Conservation (phyloP, 2,113 vertebrate genomes). For the Rhipidura dahli region DNA sequence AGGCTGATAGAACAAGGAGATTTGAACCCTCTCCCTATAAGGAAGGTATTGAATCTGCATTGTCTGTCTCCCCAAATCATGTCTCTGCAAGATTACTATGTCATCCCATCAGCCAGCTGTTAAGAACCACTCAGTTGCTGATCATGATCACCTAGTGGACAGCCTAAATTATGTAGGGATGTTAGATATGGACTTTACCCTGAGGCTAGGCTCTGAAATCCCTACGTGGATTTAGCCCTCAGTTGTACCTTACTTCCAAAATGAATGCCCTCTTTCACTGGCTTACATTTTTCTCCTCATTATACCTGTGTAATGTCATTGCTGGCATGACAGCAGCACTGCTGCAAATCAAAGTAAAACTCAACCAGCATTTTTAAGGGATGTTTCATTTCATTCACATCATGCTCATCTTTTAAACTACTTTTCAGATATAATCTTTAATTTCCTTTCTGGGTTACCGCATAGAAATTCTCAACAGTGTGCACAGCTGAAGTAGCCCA, state of each 20-base stretch:
- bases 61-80: background rate
- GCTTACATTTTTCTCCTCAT: background rate
- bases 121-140: background rate
- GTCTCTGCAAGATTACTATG: background rate
- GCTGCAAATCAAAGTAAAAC: slow-evolving; percentile 12
- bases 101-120: background rate
- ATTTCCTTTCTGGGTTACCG: slow-evolving; percentile 4
- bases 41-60: background rate
- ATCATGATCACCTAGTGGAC: background rate
- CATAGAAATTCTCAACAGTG: background rate
- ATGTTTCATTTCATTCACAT: background rate
- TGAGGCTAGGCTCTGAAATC: background rate
- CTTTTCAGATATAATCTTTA: slow-evolving; percentile 30
- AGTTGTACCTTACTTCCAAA: background rate
- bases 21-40: background rate
- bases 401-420: background rate
- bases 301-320: background rate
- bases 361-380: background rate
- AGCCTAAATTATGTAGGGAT: background rate
- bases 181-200: background rate
- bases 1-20: background rate
- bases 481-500: background rate
- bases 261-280: background rate
- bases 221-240: background rate
- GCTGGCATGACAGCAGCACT: background rate